Base-by-base conservation (phyloP, 35 echinoderm and acorn worm genomes). In the Ophioderma brevispina region DNA sequence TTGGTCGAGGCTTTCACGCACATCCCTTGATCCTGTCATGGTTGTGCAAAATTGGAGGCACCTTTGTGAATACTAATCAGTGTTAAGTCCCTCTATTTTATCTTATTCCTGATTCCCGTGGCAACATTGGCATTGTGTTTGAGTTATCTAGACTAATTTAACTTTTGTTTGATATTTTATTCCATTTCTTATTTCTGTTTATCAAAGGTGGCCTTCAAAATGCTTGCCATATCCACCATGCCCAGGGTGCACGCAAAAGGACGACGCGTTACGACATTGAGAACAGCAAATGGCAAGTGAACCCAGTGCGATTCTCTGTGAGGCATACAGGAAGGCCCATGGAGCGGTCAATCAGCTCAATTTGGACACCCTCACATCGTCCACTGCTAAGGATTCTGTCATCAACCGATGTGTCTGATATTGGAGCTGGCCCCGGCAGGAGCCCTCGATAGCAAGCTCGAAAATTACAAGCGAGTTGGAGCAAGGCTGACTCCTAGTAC, bases 221-320 rank as follows among this genome's bases (percentile, higher is more conserved):
- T 94, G 90, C 93, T 98, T 0, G 40, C 96, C 96, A 19, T 99
- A 90, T 77, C 93, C 93, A 1, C 97, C 97, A 11, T 93, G 97
- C 23, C n/a, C 90, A 95, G 39, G 94, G 91, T 6, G 97, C 93
- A 13, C 81, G 90, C 35, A 89, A 93, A 35, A 93, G 0, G 88
- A 93, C 88, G 87, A 18, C 84, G 76, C 90, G 93, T 15, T 99
- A 95, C 76, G 97, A 99, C 40, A 92, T 84, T 17, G 94, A 95
- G 41, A 91, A 95, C 88, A 82, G 76, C 37, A 99, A 99, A 78
- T 99, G 97, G 97, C 97, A 95, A 31, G 30, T 84, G 13, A 85
- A 93, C 70, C 97, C 97, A 0, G 37, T 95, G 25, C 39, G 93
- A 31, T 90, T 90, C 38, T 90, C 94, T 99, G 97, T 38, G 88